These are phyloP conservation scores for Dasyurus viverrinus DNA, from an alignment of 2,113 vertebrate species.

Conservation along the genomic window DNA sequence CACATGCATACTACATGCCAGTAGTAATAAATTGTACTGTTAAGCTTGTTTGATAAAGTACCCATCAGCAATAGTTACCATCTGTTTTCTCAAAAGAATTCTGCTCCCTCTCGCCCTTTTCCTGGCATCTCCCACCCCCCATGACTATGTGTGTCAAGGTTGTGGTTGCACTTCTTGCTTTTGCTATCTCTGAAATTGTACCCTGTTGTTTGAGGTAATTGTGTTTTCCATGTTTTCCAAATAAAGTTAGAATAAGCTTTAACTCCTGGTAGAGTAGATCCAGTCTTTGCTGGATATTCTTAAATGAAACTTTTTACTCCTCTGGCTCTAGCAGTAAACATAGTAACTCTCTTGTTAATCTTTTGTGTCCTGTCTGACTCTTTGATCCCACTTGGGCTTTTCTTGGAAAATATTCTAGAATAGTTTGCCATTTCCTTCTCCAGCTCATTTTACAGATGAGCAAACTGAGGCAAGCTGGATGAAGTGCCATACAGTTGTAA, in stretches of 20 bases:
- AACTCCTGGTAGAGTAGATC: not conserved
- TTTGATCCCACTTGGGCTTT: not conserved
- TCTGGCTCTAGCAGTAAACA: not conserved
- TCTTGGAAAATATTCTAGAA: not conserved
- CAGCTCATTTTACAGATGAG: not conserved
- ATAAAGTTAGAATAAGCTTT: not conserved
- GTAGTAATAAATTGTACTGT: not conserved
- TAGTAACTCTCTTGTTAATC: not conserved
- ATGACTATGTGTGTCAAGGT: not conserved
- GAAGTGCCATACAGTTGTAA: not conserved
- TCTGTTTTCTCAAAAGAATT: not conserved
- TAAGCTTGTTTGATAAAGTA: not conserved
- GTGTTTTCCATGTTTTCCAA: not conserved
- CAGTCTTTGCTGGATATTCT: not conserved
- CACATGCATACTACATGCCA: not conserved
- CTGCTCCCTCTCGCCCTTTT: not conserved
- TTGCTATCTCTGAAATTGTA: not conserved
- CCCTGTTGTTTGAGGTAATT: not conserved
- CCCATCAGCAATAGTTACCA: not conserved
- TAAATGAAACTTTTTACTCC: not conserved
- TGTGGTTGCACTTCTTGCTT: not conserved
- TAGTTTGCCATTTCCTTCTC: not conserved
- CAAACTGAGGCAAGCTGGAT: not conserved
- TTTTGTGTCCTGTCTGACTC: not conserved
- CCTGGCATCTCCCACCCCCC: too few relatives aligned